phyloP scores from a whole-genome alignment of 1,140 invertebrate species.

The Drosophila jambulina region DNA sequence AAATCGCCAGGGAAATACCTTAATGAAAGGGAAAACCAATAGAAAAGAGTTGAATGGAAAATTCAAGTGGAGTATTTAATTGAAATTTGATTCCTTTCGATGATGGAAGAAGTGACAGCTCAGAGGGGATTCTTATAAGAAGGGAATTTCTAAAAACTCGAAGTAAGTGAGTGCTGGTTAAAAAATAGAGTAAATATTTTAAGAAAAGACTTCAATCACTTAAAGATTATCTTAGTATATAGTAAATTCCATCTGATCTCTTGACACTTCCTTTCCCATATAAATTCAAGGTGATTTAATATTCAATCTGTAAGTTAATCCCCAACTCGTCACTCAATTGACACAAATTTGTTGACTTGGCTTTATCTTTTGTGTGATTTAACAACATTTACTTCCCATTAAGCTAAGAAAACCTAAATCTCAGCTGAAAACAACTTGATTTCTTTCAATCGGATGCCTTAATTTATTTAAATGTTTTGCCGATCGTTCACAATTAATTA shows the following conservation, averaged over 20 bases:
- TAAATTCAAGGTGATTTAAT: conserved; percentile 1
- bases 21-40: not conserved
- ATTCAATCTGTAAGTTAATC: conserved; percentile 10
- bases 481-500: conserved; percentile 55
- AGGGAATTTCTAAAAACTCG: not conserved
- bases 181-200: not conserved
- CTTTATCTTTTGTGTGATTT: conserved; percentile 20
- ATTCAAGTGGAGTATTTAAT: conserved; percentile 12
- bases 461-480: conserved; percentile 39
- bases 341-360: conserved; percentile 21
- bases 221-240: too few relatives aligned
- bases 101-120: conserved; percentile 1
- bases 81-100: conserved; percentile 34
- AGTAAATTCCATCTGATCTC: not conserved
- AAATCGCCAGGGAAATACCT: conserved; percentile 1
- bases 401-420: conserved; percentile 20
- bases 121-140: not conserved
- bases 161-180: not conserved
- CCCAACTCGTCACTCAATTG: conserved; percentile 16
- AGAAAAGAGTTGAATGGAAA: conserved; percentile 25
- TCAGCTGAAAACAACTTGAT: conserved; percentile 38
- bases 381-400: conserved; percentile 22
- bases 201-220: not conserved
- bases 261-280: conserved; percentile 1
- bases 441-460: conserved; percentile 26